phyloP scores from a whole-genome alignment of 2,797 vertebrate genomes.

The Nyctibius grandis region DNA sequence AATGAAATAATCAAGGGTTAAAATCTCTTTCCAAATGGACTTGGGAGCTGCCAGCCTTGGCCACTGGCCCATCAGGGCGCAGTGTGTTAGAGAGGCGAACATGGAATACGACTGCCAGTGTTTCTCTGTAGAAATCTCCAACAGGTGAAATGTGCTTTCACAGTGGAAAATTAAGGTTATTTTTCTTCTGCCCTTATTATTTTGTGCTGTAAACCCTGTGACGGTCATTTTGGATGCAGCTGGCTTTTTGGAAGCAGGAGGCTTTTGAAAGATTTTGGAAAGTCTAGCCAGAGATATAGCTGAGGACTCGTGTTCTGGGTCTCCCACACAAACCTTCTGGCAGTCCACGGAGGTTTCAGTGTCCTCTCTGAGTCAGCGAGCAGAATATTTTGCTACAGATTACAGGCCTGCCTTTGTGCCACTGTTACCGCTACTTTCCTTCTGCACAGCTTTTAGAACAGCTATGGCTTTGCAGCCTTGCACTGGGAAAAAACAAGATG shows the following conservation, averaged over 20 bases:
- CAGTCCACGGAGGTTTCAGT: background rate
- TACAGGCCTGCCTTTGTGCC: background rate
- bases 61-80: background rate
- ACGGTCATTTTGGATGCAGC: background rate
- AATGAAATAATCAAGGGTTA: background rate
- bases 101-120: background rate
- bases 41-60: background rate
- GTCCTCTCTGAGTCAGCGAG: slow-evolving; percentile 5
- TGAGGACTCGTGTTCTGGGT: background rate
- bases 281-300: background rate
- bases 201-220: background rate
- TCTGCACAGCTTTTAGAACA: background rate
- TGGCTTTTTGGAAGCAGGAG: background rate
- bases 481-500: background rate
- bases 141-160: background rate
- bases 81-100: background rate
- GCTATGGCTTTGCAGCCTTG: background rate
- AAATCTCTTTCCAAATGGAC: background rate
- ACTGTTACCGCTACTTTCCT: background rate
- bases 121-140: background rate
- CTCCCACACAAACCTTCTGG: slow-evolving; percentile 36
- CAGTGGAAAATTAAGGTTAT: background rate
- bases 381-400: background rate
- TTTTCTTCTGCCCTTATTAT: background rate
- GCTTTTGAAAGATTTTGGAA: background rate